These are phyloP conservation scores for Danio jaintianensis DNA, from an alignment of 2,797 vertebrate species.

Conservation along the genomic window DNA sequence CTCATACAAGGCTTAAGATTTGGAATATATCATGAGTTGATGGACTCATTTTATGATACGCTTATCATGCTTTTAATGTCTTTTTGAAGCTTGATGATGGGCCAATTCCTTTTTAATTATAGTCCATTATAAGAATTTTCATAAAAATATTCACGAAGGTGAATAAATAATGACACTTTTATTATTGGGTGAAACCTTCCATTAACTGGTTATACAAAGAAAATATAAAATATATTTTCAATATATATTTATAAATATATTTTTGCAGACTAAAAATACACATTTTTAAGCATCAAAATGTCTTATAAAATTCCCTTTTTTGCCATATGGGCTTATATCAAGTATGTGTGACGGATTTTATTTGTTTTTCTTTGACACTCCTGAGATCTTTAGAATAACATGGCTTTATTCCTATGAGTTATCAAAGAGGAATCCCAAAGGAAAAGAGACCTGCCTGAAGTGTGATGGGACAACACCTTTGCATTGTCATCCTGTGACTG, in stretches of 20 bases:
- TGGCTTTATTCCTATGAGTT: slow-evolving; percentile 31
- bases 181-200: not conserved
- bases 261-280: no score
- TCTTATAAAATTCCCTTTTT: not conserved
- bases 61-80: not conserved
- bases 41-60: not conserved
- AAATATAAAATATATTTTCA: not conserved
- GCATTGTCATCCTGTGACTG: slow-evolving; percentile 56
- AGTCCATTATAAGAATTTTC: not conserved
- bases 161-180: not conserved
- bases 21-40: not conserved
- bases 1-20: not conserved
- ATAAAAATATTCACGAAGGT: not conserved
- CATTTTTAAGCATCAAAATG: not conserved
- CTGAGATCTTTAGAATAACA: slow-evolving; percentile 44
- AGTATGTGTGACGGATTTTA: not conserved
- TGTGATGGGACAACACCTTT: slow-evolving; percentile 59
- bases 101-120: not conserved
- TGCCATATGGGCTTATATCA: not conserved
- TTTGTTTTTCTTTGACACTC: slow-evolving; percentile 34
- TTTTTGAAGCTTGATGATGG: not conserved
- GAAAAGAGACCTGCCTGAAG: slow-evolving; percentile 43
- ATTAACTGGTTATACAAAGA: not conserved
- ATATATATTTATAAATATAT: not conserved
- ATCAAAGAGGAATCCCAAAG: slow-evolving; percentile 41